A percentile compares a stretch with the other conserved stretches of the same genome.
Conservation (phyloP, 2,797 vertebrate species). For the Tinamus major region DNA sequence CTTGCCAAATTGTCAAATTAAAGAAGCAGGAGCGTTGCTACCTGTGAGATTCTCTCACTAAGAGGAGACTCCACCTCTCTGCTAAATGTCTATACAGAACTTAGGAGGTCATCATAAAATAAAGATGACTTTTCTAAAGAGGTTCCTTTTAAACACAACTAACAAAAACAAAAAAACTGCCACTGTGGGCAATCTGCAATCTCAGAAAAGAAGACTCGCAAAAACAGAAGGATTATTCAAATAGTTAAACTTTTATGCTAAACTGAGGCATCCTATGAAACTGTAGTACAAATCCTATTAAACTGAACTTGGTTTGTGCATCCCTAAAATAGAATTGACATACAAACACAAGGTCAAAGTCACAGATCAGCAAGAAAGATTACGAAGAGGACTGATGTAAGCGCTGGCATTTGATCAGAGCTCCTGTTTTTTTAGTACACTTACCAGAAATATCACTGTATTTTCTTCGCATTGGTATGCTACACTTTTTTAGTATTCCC, state of each 20-base stretch:
- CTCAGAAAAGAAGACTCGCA: neutral
- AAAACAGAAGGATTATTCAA: conserved; percentile 6
- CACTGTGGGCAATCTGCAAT: conserved; percentile 5
- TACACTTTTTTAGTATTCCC: conserved; percentile 51
- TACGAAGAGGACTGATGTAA: conserved; percentile 88
- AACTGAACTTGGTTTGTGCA: conserved; percentile 66
- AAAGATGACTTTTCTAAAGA: neutral
- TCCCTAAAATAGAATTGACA: conserved; percentile 79
- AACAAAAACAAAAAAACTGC: neutral
- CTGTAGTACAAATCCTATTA: conserved; percentile 59
- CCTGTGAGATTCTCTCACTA: neutral
- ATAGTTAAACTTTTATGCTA: conserved; percentile 9
- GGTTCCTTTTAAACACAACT: neutral
- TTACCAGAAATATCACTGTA: conserved; percentile 70
- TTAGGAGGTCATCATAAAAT: neutral
- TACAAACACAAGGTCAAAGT: conserved; percentile 92
- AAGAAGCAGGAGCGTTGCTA: neutral
- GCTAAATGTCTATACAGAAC: neutral
- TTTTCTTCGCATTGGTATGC: conserved; percentile 62
- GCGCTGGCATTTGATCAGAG: conserved; percentile 93
- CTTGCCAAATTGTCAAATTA: neutral
- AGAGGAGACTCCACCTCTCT: neutral
- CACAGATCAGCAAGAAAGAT: conserved; percentile 87
- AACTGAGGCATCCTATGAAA: conserved; percentile 9
- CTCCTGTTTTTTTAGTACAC: conserved; percentile 73